Evolutionary conservation across 2,797 vertebrate species (phyloP), one percentile per base, ranked within the genome.

Genomic region (Rhinoraja longicauda): DNA sequence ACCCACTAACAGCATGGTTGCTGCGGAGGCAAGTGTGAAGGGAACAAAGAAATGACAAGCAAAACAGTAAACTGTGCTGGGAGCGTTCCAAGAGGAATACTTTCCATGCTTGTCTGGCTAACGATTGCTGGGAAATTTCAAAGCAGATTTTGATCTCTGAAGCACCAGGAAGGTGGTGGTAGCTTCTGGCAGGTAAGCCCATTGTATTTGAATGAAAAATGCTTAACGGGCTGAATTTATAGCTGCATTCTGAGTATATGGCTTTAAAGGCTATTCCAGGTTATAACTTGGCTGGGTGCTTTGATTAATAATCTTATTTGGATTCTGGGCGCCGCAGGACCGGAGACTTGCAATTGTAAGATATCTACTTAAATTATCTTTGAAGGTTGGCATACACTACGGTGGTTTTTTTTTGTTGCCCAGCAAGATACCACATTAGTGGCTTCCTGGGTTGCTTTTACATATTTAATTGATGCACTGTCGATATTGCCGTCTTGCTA

Each of bases 1-100:
- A 73, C 90, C 90, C 90, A 72, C 90, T 92, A 92, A 75, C 90
- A 92, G 90, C 70, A 92, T 92, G 90, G 90, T 92, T 73, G 90
- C 90, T 92, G 90, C 90, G 92, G 70, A 92, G 90, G 90, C 70
- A 92, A 73, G 39, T 73, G 90, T 92, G 36, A 73, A 92, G 70
- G 15, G 90, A 92, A 92, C 90, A 92, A 92, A 92, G 90, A 73
- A 88, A 88, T 88, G 84, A 88, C 84, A 88, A 88, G 84, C 84
- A 92, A 73, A 73, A 73, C 70, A 92, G 67, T 72, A n/a, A 92
- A 73, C 70, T 73, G 90, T 92, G 90, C 70, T 72, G 67, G 90
- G 73, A 73, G 70, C 36, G 17, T 92, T 92, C 67, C 36, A 73
- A 73, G 24, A 26, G 70, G 70, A 19, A 92, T 72, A 75, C 67